phyloP scores from a whole-genome alignment of 2,797 vertebrate genomes.

The Smutsia gigantea region DNA sequence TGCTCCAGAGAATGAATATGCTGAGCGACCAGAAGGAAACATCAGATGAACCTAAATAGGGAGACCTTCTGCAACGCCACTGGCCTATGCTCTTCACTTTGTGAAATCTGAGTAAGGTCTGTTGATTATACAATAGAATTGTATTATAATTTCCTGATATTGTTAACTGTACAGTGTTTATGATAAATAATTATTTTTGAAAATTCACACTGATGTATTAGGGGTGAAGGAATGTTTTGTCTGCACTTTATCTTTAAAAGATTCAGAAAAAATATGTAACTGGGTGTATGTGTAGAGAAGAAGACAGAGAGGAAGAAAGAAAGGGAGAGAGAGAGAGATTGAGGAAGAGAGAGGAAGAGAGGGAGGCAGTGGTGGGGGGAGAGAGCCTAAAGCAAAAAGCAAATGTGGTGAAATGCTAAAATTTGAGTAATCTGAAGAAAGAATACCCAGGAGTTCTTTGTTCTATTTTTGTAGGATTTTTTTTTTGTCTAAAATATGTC shows the following conservation, averaged over 20 bases:
- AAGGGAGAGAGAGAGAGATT: background rate
- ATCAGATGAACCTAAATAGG: background rate
- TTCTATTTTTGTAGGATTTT: background rate
- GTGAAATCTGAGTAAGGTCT: background rate
- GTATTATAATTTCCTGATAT: background rate
- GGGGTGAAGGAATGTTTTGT: background rate
- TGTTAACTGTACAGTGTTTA: fast-evolving
- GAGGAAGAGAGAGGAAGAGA: background rate
- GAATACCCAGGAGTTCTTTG: background rate
- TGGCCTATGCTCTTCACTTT: fast-evolving
- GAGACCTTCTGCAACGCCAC: too few species aligned
- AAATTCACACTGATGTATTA: background rate
- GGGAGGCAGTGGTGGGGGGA: too few species aligned
- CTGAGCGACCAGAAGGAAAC: fast-evolving
- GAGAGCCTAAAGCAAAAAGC: background rate
- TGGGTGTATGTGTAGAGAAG: too few species aligned
- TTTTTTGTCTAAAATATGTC: background rate
- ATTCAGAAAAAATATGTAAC: background rate
- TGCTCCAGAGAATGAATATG: fast-evolving
- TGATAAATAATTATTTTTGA: background rate
- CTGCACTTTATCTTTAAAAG: background rate
- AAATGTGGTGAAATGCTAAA: too few species aligned
- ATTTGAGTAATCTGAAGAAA: too few species aligned
- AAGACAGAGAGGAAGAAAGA: too few species aligned
- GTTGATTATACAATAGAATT: background rate